Base-by-base conservation (phyloP, 2,888 invertebrate genomes). In the Operophtera brumata region DNA sequence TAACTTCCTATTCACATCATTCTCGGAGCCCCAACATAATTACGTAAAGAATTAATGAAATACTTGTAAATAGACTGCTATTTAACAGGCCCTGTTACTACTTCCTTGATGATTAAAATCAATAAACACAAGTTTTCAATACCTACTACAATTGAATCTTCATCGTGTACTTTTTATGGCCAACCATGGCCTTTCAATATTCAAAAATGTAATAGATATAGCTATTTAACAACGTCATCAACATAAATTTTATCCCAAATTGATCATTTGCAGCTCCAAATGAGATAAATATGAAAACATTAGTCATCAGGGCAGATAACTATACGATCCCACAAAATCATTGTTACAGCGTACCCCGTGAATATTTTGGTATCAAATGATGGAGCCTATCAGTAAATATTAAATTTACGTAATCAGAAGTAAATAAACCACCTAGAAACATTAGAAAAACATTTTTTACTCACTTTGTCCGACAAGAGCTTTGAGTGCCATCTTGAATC, bases 401-500 rank as follows among this genome's bases (percentile, higher is more conserved):
- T 26, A 9, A n/a, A 36, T 49, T 37, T 14, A 20, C 6, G 26
- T 9, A 41, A 10, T 3, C 3, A 12, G 7, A 8, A 6, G 10
- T 14, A 36, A 12, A 13, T 40, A 11, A 32, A 35, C n/a, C 11
- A 7, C n/a, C 2, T 13, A n/a, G 39, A 55, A 41, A 54, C 14
- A 2, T 40, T 20, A 57, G 60, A 64, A 61, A 61, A 59, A 58
- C 54, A 58, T 66, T 69, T 71, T 64, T 66, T 77, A 95, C 96
- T 96, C 90, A 96, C 96, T 96, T 91, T 94, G 95, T 65, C 96
- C 96, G 78, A 96, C 96, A 83, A 94, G 93, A 82, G 93, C 94
- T 92, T 96, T 96, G 78, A 96, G 92, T 91, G 96, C 96, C 96
- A 96, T 96, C 90, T 92, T 94, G 91, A 75, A 82, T 71, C 77